Evolutionary conservation across 2,113 vertebrate species (phyloP).

Genomic region (Erythrocercus mccallii): DNA sequence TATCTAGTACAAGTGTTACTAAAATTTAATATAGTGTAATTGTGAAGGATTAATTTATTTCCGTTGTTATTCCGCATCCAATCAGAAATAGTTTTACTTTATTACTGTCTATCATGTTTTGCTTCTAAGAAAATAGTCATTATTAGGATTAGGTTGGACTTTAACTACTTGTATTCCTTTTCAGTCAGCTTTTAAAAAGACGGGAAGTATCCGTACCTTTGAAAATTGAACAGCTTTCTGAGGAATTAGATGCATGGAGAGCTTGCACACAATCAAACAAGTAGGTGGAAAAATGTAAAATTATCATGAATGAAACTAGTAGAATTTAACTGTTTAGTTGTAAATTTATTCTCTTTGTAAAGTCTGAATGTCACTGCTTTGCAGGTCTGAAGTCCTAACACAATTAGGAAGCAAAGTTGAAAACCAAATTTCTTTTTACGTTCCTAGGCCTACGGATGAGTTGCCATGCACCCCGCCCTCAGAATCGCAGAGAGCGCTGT

Average conservation of each 20-base stretch:
- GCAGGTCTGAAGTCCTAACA: not conserved
- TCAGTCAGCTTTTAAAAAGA: slow-evolving; percentile 92
- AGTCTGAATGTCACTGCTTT: not conserved
- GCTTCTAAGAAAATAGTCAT: not conserved
- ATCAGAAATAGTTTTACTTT: not conserved
- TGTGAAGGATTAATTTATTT: not conserved
- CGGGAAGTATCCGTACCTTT: slow-evolving; percentile 89
- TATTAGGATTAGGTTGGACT: not conserved
- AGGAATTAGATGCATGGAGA: slow-evolving; percentile 91
- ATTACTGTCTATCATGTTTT: not conserved
- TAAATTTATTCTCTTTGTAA: not conserved
- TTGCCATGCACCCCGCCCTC: slow-evolving; percentile 72
- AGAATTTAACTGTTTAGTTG: not conserved
- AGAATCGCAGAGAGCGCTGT: slow-evolving; percentile 77
- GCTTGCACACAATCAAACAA: slow-evolving; percentile 75
- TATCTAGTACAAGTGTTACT: not conserved
- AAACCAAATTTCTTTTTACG: not conserved
- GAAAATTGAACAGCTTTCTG: slow-evolving; percentile 87
- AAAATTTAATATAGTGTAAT: not conserved
- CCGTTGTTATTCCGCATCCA: not conserved
- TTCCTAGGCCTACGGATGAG: slow-evolving; percentile 63
- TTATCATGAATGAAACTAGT: not conserved
- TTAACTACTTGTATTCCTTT: slow-evolving; percentile 35
- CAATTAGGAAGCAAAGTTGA: not conserved
- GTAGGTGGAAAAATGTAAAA: slow-evolving; percentile 69